Base-by-base conservation (phyloP, 2,113 vertebrate genomes). In the Elachura formosa region DNA sequence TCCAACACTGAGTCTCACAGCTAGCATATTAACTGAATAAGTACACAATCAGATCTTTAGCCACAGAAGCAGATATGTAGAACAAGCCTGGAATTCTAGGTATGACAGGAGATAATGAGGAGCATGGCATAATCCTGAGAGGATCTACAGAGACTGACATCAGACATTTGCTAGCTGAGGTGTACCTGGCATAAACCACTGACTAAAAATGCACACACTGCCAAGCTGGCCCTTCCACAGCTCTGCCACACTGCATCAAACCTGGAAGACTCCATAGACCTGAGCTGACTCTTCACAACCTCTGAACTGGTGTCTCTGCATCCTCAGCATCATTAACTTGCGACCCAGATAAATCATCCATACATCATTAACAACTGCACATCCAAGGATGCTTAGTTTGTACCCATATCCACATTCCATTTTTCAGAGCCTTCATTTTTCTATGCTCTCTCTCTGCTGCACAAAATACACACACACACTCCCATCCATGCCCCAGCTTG, bases 401-500 rank as follows among this genome's bases (percentile, higher is more conserved):
- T 54, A 49, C 45, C 43, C 6, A 14, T 59, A 63, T 12, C 34
- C 29, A 58, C 5, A 10, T 43, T 4, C 12, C 9, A 34, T 46
- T 66, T 26, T 9, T 52, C 77, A 48, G 10, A 72, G 29, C 5
- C 33, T 78, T 66, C 2, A 20, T 48, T 75, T 52, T 48, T 26
- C 12, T 52, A 1, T 2, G 1, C 2, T 23, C 7, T 29, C 4
- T 56, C 6, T 62, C 23, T 74, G 13, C 31, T 71, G 40, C 31
- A 41, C 21, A 45, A 21, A 10, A 26, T 5, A 5, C 18, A 29
- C 3, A 46, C 7, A 9, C 33, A 28, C 26, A 16, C 38, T 33
- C 12, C 5, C 7, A 8, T 41, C 49, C 9, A 19, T 6, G 0
- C 11, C 18, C 11, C 1, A 8, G 12, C 18, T 36, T 64, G 36